These are phyloP conservation scores for Myoxocephalus aenaeus DNA, from an alignment of 2,797 vertebrate species.

Conservation along the genomic window DNA sequence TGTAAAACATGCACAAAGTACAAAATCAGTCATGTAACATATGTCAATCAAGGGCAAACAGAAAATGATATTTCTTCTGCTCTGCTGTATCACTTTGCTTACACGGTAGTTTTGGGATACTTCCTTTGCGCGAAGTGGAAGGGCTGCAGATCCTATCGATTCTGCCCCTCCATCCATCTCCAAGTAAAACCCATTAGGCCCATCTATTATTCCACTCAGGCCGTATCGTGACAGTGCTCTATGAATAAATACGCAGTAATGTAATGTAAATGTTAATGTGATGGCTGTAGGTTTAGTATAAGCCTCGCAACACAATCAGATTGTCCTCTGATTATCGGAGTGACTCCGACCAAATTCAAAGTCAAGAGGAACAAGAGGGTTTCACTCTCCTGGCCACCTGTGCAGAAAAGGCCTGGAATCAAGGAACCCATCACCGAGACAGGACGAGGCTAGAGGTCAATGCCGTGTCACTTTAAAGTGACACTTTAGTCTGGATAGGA, in stretches of 20 bases:
- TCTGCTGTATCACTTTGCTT: slow-evolving; percentile 14
- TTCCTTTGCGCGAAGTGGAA: slow-evolving; percentile 44
- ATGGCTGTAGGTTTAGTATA: slow-evolving; percentile 66
- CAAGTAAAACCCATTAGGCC: slow-evolving; percentile 67
- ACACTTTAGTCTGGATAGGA: background rate
- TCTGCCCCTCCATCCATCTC: slow-evolving; percentile 52
- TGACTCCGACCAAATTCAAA: slow-evolving; percentile 57
- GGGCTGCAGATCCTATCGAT: slow-evolving; percentile 60
- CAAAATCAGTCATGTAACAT: slow-evolving; percentile 6
- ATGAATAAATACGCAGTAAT: slow-evolving; percentile 79
- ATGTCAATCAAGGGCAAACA: slow-evolving; percentile 26
- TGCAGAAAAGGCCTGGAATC: slow-evolving; percentile 19
- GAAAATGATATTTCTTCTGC: slow-evolving; percentile 9
- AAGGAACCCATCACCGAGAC: slow-evolving; percentile 22
- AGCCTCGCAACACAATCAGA: slow-evolving; percentile 59
- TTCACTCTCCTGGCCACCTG: slow-evolving; percentile 29
- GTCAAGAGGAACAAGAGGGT: slow-evolving; percentile 52
- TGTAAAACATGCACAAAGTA: slow-evolving; percentile 17
- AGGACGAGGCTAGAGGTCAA: slow-evolving; percentile 32
- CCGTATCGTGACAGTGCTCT: slow-evolving; percentile 49
- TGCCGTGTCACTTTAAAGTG: slow-evolving; percentile 6
- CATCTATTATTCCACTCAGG: slow-evolving; percentile 71
- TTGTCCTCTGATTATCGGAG: slow-evolving; percentile 63
- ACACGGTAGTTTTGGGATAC: slow-evolving; percentile 26
- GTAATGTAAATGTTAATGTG: slow-evolving; percentile 79